Percentiles rank a stretch among this genome's conserved stretches.
Conservation (phyloP, 2,888 invertebrate species). For the Pollenia griseotomentosa region DNA sequence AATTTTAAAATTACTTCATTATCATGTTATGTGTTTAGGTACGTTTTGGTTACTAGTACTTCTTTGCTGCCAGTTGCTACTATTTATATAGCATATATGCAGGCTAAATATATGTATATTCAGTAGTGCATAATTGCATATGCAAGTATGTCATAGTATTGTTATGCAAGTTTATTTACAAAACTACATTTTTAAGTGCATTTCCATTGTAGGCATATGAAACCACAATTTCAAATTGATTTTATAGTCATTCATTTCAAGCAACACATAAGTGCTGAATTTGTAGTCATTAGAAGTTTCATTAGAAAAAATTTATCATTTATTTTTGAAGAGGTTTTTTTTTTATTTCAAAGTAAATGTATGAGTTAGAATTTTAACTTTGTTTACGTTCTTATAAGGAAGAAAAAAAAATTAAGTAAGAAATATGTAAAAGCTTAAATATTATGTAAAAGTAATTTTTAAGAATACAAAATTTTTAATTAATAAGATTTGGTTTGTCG, state of each 20-base stretch:
- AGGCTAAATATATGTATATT: neutral
- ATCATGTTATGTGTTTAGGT: neutral
- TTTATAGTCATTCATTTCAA: slow-evolving; percentile 48
- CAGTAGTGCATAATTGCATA: neutral
- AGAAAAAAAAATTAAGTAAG: too few species aligned
- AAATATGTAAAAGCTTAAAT: too few species aligned
- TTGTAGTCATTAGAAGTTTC: slow-evolving; percentile 44
- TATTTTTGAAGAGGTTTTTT: neutral
- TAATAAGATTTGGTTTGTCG: too few species aligned
- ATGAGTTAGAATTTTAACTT: neutral
- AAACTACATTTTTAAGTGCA: slow-evolving; percentile 4
- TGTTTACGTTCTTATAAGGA: too few species aligned
- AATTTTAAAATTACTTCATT: slow-evolving; percentile 39
- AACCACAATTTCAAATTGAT: slow-evolving; percentile 65
- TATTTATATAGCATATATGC: slow-evolving; percentile 41
- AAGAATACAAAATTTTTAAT: too few species aligned
- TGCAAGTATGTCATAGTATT: neutral
- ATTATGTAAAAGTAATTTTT: too few species aligned
- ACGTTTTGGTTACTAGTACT: slow-evolving; percentile 19
- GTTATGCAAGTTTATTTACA: slow-evolving; percentile 1
- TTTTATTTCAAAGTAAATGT: neutral
- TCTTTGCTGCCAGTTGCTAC: neutral
- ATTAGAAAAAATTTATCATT: slow-evolving; percentile 58
- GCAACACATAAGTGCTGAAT: slow-evolving; percentile 23
- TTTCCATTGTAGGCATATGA: slow-evolving; percentile 27